Evolutionary conservation across 2,113 vertebrate species (phyloP), one percentile per base, ranked within the genome.

Genomic region (Miniopterus natalensis): DNA sequence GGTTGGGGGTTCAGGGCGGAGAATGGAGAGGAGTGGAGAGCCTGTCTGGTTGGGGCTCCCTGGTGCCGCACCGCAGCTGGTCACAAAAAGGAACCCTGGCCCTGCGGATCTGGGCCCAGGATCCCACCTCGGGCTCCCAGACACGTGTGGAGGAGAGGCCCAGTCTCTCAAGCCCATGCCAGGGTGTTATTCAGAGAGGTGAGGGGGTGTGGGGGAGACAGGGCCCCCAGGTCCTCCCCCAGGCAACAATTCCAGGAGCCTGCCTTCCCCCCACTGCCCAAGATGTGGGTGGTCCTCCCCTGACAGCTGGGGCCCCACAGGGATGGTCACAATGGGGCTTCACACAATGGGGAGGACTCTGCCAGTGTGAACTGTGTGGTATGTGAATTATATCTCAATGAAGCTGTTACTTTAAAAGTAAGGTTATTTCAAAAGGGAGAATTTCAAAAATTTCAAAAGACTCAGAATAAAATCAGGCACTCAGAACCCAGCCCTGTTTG

Each of bases 21-120:
- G 29, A 13, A n/a, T 6, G 21, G 5, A 25, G 73, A 57, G 53
- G 51, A 55, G 77, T 40, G 3, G 13, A 55, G 1, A 8, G 17
- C 21, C 81, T 61, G 23, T 29, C 11, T 61, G n/a, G n/a, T 21
- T 29, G 55, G 65, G 47, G 27, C 45, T 63, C 80, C 88, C 9
- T 1, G 23, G 29, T 63, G 31, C 47, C 5, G 0, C 2, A 27
- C 45, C 14, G 0, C 5, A 21, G 55, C 13, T 70, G 6, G 20
- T 70, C 73, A 70, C 25, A 13, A 0, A 8, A 10, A 49, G 61
- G 49, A 47, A 12, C 49, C 47, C 71, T 47, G 25, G 20, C 53
- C 70, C 4, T 40, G 36, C 61, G 78, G 74, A 5, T 2, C 27
- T 0, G 31, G 49, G 70, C 42, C 95, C 63, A 25, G 47, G 49